These are phyloP conservation scores for Lasaia peninsularis DNA, from an alignment of 1,140 invertebrate genomes.

Conservation along the genomic window DNA sequence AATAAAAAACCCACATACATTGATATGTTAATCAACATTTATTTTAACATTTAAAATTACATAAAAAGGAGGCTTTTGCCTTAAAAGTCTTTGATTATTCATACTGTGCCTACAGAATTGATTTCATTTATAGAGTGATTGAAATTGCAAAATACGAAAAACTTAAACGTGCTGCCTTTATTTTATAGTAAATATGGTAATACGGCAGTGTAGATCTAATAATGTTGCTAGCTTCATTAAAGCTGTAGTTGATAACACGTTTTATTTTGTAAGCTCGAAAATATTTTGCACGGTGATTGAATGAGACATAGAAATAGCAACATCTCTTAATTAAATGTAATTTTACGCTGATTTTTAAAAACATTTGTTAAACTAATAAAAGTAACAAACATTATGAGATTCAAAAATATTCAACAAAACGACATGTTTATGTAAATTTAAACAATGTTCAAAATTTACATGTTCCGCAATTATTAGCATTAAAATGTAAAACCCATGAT, in stretches of 20 bases:
- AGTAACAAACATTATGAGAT: too few relatives aligned
- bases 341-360: not conserved
- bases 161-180: conserved; percentile 33
- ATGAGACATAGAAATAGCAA: not conserved
- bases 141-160: conserved; percentile 18
- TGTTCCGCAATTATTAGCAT: too few relatives aligned
- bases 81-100: conserved; percentile 72
- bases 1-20: conserved; percentile 52
- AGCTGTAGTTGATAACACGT: not conserved
- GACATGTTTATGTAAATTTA: too few relatives aligned
- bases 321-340: not conserved
- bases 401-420: too few relatives aligned
- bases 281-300: not conserved
- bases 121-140: conserved; percentile 68
- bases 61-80: conserved; percentile 73
- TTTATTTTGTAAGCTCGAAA: not conserved
- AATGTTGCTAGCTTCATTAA: not conserved
- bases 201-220: not conserved
- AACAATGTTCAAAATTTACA: too few relatives aligned
- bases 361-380: not conserved
- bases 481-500: too few relatives aligned
- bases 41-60: conserved; percentile 76
- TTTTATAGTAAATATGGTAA: conserved; percentile 6
- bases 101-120: conserved; percentile 68
- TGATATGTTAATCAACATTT: conserved; percentile 74